A percentile compares a stretch with the other conserved stretches of the same genome.
These are phyloP conservation scores for Lysiphlebus fabarum DNA, from an alignment of 1,140 invertebrate genomes.

Conservation along the genomic window DNA sequence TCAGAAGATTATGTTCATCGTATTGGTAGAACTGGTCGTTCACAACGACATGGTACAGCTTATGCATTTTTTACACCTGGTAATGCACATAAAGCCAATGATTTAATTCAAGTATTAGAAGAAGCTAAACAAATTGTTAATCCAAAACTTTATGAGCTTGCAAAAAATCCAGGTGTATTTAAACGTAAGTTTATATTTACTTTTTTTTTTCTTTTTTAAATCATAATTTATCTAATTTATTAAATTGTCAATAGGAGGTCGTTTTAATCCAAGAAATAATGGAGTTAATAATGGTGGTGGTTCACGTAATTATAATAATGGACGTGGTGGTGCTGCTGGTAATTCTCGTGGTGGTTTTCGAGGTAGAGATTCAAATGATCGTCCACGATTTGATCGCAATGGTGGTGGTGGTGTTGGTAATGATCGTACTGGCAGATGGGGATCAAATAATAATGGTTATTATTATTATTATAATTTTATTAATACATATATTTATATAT, in stretches of 20 bases:
- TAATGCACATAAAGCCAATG: constrained; percentile 72
- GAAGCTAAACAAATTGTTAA: constrained; percentile 70
- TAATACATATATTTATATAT: too few species aligned
- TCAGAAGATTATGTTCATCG: constrained; percentile 91
- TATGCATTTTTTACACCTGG: constrained; percentile 84
- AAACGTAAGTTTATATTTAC: constrained; percentile 38
- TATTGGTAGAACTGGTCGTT: constrained; percentile 83
- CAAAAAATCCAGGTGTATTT: constrained; percentile 48
- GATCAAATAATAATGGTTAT: constrained; percentile 5
- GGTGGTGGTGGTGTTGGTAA: constrained; percentile 31
- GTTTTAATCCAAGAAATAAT: constrained; percentile 26
- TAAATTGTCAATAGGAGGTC: constrained; percentile 22
- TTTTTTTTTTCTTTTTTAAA: constrained; percentile 1
- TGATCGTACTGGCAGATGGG: constrained; percentile 35
- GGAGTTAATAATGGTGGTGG: constrained; percentile 31
- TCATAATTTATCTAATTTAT: background rate
- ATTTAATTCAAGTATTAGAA: constrained; percentile 66
- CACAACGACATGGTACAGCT: constrained; percentile 78
- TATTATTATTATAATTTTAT: too few species aligned
- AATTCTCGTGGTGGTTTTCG: constrained; percentile 28
- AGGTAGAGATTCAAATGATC: constrained; percentile 29
- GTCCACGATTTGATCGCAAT: constrained; percentile 17
- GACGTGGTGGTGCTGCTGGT: constrained; percentile 34
- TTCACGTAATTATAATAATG: constrained; percentile 28
- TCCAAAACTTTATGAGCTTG: constrained; percentile 55